Base-by-base conservation (phyloP, 1,140 invertebrate species). In the Cotesia typhae region DNA sequence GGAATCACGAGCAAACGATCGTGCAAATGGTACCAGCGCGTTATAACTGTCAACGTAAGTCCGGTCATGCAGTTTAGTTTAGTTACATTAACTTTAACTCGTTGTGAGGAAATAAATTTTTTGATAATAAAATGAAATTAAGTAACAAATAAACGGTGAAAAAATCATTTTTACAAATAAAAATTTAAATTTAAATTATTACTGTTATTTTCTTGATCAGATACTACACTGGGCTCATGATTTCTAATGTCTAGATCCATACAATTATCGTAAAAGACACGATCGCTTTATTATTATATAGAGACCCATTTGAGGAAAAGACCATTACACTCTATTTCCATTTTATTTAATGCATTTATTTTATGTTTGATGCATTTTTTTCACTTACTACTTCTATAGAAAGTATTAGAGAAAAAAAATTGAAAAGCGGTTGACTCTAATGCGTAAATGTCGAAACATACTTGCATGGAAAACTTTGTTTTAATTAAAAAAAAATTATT, bases 31-130 rank as follows among this genome's bases (percentile, higher is more conserved):
- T 75, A 77, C 75, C 37, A 75, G 70, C 71, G 76, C 74, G 74
- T 78, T 79, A 75, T 79, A 79, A 79, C 78, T 79, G 78, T 79
- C 75, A 71, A 70, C 76, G 74, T 77, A 76, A 75, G 76, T 70
- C 76, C 76, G 70, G 74, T 73, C 66, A 71, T 75, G 74, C 63
- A 17, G 7, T 59, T 59, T 59, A 20, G 17, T 17, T 7, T 28
- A 4, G 5, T 5, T 17, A 17, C 53, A 12, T 55, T n/a, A n/a
- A 17, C 53, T 55, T 55, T 55, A 14, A 12, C 12, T 14, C 12
- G 12, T 51, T 2, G 12, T 51, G 7, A 51, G 7, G 12, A 7
- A 51, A 51, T 51, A 51, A 51, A 51, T 17, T 14, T 55, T 55
- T 55, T 20, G 7, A 12, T 14, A 55, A 55, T 14, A 55, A 55